These are phyloP conservation scores for Gobiocypris rarus DNA, from an alignment of 2,113 vertebrate species.

Conservation along the genomic window DNA sequence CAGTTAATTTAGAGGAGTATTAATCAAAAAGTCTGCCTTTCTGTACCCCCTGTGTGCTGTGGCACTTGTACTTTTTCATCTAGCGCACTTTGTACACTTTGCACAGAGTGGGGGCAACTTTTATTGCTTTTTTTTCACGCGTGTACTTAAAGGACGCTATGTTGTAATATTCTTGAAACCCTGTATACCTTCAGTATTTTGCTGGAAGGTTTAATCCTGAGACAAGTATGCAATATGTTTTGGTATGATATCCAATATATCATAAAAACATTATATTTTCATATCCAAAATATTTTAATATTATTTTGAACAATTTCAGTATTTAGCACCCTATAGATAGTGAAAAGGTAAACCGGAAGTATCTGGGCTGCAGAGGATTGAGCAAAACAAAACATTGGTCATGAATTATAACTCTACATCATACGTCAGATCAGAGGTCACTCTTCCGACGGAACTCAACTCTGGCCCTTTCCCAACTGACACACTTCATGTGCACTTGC, in stretches of 20 bases:
- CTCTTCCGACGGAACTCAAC: too few species aligned
- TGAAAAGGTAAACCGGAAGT: background rate
- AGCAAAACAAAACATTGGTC: too few species aligned
- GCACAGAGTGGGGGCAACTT: constrained; percentile 47
- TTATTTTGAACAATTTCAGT: background rate
- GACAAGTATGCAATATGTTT: background rate
- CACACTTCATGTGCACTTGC: too few species aligned
- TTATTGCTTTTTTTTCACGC: constrained; percentile 15
- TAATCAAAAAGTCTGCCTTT: constrained; percentile 62
- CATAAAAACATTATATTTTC: background rate
- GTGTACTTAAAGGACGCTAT: background rate
- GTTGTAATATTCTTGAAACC: background rate
- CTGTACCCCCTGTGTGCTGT: constrained; percentile 61
- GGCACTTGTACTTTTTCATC: constrained; percentile 57
- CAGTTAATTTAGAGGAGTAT: constrained; percentile 63
- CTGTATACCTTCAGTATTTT: background rate
- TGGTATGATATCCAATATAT: background rate
- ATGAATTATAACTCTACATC: too few species aligned
- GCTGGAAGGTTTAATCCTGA: background rate
- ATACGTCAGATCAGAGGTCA: too few species aligned
- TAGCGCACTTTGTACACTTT: constrained; percentile 41
- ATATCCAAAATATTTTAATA: background rate
- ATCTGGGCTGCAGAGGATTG: background rate
- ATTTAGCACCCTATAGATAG: background rate
- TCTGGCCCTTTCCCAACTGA: too few species aligned